Evolutionary conservation across 2,888 invertebrate species (phyloP).

Genomic region (Tipula unca): DNA sequence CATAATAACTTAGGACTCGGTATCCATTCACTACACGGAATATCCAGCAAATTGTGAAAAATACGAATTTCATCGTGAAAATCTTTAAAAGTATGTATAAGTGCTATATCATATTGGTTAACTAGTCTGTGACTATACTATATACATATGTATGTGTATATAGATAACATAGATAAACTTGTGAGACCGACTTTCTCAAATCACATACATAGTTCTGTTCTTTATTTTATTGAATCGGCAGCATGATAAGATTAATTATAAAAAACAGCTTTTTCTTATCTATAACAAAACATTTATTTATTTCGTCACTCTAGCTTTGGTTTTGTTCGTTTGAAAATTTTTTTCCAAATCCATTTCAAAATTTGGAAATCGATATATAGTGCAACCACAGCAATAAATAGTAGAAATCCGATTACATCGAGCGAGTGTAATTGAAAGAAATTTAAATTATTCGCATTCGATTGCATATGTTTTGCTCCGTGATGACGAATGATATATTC

Average conservation of each 20-base stretch:
- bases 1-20: too few species aligned
- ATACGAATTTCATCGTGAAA: too few species aligned
- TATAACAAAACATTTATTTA: background rate
- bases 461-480: constrained; percentile 42
- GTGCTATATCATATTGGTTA: too few species aligned
- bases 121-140: too few species aligned
- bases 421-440: constrained; percentile 41
- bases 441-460: constrained; percentile 38
- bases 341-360: background rate
- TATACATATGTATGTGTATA: too few species aligned
- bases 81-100: too few species aligned
- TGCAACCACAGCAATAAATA: background rate
- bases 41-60: too few species aligned
- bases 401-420: constrained; percentile 32
- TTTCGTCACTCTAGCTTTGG: background rate
- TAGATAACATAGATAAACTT: too few species aligned
- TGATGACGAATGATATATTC: constrained; percentile 45
- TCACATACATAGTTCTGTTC: background rate
- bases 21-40: too few species aligned
- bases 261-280: background rate
- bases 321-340: background rate
- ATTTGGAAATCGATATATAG: background rate
- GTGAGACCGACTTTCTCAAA: too few species aligned
- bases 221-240: background rate
- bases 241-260: background rate